Evolutionary conservation across 2,113 vertebrate species (phyloP), one percentile per base, ranked within the genome.

Genomic region (Notiomystis cincta): DNA sequence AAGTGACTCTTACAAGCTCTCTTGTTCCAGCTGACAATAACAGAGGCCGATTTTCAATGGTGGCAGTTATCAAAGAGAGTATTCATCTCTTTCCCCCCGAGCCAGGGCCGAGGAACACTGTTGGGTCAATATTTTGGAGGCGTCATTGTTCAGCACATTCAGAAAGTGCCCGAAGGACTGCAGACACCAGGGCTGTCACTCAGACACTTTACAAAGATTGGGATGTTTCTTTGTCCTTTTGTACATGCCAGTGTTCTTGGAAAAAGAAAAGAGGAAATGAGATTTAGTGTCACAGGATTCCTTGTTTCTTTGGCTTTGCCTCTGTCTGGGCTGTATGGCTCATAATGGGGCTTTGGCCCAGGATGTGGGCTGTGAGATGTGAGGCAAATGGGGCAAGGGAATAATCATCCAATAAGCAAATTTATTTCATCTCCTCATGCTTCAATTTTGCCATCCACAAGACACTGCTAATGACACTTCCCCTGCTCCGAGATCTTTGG

Each of bases 361-460:
- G 92, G 88, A 95, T 24, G 80, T 86, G 92, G 91, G 89, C 94
- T 96, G 48, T 19, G 77, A 93, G 87, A 96, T 92, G 85, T 88
- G 86, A 96, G 82, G 72, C 35, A 93, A 96, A 92, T 40, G 58
- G 31, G 3, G 78, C 67, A 82, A 90, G 83, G 62, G 71, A 93
- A 96, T 92, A 90, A 95, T 93, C 91, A 91, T 75, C 90, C 90
- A 93, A 94, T 93, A 93, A 94, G 95, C 28, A 95, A 96, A 96
- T 71, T 87, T 91, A 96, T 93, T 96, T 97, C 72, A 96, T 96
- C 95, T 92, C 95, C 90, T 95, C 88, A 95, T 89, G 95, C 93
- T 93, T 95, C 96, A 94, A 51, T 96, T 95, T 90, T 91, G 56
- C 79, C 95, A 94, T 86, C 93, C 90, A 77, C 90, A 94, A 96